Evolutionary conservation across 1,140 invertebrate species (phyloP), one percentile per base, ranked within the genome.

Genomic region (Aphelinus certus): DNA sequence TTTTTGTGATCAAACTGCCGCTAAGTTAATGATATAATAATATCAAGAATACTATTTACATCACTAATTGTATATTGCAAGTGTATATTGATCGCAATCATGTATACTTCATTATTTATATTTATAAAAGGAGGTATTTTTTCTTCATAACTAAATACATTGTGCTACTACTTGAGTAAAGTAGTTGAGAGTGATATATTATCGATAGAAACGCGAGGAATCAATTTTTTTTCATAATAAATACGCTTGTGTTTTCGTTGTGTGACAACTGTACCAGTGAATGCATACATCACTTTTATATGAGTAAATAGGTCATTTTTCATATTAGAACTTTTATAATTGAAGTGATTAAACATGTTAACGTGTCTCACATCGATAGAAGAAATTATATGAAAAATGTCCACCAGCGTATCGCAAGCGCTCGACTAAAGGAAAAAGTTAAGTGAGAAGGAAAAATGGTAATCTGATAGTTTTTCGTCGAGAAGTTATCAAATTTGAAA

Each of bases 61-160:
- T 26, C 71, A 76, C 65, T 45, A 77, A 78, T 74, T 80, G 62
- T 79, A 76, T 79, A 78, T 60, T 71, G 71, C 69, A 77, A 76
- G 71, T 82, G 78, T 80, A 82, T 78, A 83, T 81, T 83, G 73
- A 67, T 69, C 62, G 73, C 71, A 80, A 75, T 76, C 78, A 79
- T 77, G 79, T 83, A 83, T 84, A 84, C 82, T 84, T 85, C 83
- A 83, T 85, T 83, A 83, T 78, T 80, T 74, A 81, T 80, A 81
- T 76, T 81, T 73, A 47, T 6, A 10, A 67, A 58, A 68, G n/a
- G 51, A 67, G 9, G 26, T 61, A 3, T 53, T 79, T 78, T 79
- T 77, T 68, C 77, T 75, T 77, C 78, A 76, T 79, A 79, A 78
- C 64, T 76, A 70, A 74, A 78, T 26, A 26, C 78, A 76, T 77